Evolutionary conservation across 2,113 vertebrate species (phyloP).

Genomic region (Aramus guarauna): DNA sequence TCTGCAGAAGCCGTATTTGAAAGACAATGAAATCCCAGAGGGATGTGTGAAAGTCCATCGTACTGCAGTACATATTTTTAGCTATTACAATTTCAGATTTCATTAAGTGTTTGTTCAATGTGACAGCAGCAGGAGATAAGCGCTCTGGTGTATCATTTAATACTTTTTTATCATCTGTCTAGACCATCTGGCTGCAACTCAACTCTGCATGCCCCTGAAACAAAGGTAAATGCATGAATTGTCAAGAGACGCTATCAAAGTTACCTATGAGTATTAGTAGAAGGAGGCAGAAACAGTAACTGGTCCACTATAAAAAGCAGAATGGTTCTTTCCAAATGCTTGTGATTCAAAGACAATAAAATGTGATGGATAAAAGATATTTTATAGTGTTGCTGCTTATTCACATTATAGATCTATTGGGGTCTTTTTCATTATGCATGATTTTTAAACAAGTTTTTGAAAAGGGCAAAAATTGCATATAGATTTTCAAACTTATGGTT

Average conservation of each 20-base stretch:
- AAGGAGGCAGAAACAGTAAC: not conserved
- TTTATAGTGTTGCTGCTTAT: not conserved
- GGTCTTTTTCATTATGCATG: not conserved
- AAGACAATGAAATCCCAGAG: not conserved
- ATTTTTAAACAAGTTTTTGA: not conserved
- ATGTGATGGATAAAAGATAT: not conserved
- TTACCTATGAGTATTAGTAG: not conserved
- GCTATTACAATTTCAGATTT: slow-evolving; percentile 21
- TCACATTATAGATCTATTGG: not conserved
- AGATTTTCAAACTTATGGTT: not conserved
- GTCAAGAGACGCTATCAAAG: not conserved
- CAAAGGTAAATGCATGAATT: not conserved
- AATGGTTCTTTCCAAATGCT: not conserved
- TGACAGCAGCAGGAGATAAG: slow-evolving; percentile 24
- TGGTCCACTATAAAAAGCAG: not conserved
- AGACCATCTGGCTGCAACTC: slow-evolving; percentile 40
- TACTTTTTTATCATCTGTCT: slow-evolving; percentile 34
- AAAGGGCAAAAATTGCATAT: not conserved
- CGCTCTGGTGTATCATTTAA: not conserved
- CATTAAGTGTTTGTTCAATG: not conserved
- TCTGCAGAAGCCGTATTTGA: not conserved
- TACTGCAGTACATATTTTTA: not conserved
- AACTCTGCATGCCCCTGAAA: not conserved
- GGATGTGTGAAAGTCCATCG: not conserved
- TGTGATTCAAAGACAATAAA: not conserved